Evolutionary conservation across 2,797 vertebrate genomes (phyloP), one percentile per base, ranked within the genome.

Genomic region (Selene dorsalis): DNA sequence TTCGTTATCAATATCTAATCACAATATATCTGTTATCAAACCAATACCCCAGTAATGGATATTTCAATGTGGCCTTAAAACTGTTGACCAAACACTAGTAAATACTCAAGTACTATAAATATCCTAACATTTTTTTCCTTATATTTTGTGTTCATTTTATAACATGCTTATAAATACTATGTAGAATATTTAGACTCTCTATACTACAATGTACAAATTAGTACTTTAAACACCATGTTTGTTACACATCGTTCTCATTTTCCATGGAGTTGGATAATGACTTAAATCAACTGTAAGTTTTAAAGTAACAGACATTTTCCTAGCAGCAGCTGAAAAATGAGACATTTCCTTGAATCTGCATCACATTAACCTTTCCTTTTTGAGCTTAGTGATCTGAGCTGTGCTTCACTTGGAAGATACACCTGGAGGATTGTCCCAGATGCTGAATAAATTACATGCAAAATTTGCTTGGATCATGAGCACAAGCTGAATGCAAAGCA

Each of bases 361-460:
- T 63, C 35, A 18, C 20, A 32, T 41, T 32, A 22, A 41, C 2
- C 24, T 56, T 28, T 56, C 26, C 9, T 30, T 57, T 57, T 16
- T 57, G 26, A 30, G 55, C 26, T 18, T 32, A 0, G 8, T 32
- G 2, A 18, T 57, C 48, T 20, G 7, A 57, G 11, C 20, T 50
- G 24, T 52, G 48, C 24, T 4, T 64, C 16, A 41, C 17, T 41
- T 41, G 12, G 45, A 73, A 10, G 20, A 69, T 50, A 28, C 13
- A 60, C 48, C 55, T 5, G 30, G 24, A 66, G 18, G 50, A 18
- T 70, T 8, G 2, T 63, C 13, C 10, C 26, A 72, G 62, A 41
- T 53, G 10, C 45, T 59, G 32, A 79, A 52, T 59, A 45, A 45
- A 74, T 65, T 11, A 60, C 52, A 58, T 2, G 35, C 32, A 43